Evolutionary conservation across 2,888 invertebrate species (phyloP).

Genomic region (Emmelina monodactyla): DNA sequence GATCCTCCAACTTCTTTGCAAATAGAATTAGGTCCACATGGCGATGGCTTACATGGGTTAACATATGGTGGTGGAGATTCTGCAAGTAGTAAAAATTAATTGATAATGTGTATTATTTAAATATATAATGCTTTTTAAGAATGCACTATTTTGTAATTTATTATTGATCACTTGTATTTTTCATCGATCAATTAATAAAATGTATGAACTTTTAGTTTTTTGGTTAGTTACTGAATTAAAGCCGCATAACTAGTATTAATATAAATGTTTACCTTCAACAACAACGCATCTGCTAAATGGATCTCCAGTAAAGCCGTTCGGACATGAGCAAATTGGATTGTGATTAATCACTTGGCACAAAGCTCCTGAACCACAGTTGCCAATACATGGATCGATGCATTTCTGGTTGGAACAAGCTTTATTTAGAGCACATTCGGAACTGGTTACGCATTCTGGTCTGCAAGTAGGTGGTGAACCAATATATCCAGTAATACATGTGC

Average conservation of each 20-base stretch:
- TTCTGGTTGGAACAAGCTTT: constrained; percentile 75
- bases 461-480: constrained; percentile 76
- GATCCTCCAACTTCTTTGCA: constrained; percentile 68
- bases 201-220: no score
- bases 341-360: constrained; percentile 78
- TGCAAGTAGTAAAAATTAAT: not conserved
- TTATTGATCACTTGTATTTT: no score
- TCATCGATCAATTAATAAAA: no score
- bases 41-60: constrained; percentile 75
- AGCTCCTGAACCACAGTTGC: constrained; percentile 75
- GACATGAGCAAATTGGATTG: constrained; percentile 75
- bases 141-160: no score
- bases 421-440: constrained; percentile 72
- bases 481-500: constrained; percentile 72
- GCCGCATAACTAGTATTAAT: no score
- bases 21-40: constrained; percentile 77
- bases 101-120: no score
- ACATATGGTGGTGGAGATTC: constrained; percentile 30
- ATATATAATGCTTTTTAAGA: no score
- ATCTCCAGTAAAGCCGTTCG: constrained; percentile 72
- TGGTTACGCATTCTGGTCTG: constrained; percentile 75
- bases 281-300: constrained; percentile 75
- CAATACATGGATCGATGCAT: constrained; percentile 77
- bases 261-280: no score
- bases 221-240: no score